phyloP scores from a whole-genome alignment of 2,797 vertebrate genomes.

The Chelidonichthys spinosus region DNA sequence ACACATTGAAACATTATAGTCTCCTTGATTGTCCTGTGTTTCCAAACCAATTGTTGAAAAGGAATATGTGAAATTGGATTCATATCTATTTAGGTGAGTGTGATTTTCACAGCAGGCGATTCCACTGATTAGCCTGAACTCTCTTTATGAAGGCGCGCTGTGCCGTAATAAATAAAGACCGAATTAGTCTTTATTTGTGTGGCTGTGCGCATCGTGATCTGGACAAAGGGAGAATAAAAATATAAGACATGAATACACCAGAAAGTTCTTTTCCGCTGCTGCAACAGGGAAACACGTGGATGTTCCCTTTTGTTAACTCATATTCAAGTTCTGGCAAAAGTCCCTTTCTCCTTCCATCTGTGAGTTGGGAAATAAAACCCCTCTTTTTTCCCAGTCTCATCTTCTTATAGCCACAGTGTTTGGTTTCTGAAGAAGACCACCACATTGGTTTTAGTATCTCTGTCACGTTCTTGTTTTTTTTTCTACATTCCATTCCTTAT shows the following conservation, averaged over 20 bases:
- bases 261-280: not conserved
- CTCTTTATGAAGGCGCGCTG: not conserved
- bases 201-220: not conserved
- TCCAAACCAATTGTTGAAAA: not conserved
- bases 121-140: not conserved
- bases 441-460: conserved; percentile 32
- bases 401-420: conserved; percentile 7
- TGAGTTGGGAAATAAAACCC: conserved; percentile 5
- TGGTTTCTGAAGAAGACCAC: conserved; percentile 26
- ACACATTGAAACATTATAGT: not conserved
- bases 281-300: not conserved
- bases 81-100: not conserved
- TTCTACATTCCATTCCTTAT: conserved; percentile 48
- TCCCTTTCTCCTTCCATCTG: conserved; percentile 4
- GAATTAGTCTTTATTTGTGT: not conserved
- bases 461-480: conserved; percentile 35
- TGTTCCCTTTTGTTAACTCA: conserved; percentile 5
- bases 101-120: conserved; percentile 1
- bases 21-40: not conserved
- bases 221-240: not conserved
- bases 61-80: not conserved
- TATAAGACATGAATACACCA: not conserved
- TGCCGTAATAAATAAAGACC: not conserved
- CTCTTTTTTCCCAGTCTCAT: not conserved
- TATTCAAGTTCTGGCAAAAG: conserved; percentile 8